These are phyloP conservation scores for Tachysurus fulvidraco DNA, from an alignment of 2,113 vertebrate species.

Conservation along the genomic window DNA sequence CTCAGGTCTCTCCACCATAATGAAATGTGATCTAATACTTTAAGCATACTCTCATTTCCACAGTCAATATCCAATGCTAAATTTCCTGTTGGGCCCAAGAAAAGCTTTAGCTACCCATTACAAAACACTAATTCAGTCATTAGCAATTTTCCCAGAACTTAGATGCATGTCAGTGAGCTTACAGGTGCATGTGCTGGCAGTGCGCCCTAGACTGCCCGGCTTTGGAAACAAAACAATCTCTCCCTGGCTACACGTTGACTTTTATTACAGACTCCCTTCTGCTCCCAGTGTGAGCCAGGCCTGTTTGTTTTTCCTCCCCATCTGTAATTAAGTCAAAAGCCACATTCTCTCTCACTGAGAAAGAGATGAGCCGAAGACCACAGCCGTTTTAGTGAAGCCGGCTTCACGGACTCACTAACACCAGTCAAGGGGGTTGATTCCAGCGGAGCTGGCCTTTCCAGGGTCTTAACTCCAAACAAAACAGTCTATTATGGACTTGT, in stretches of 20 bases:
- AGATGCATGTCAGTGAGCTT: constrained; percentile 21
- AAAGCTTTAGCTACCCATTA: constrained; percentile 12
- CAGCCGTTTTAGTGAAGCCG: neutral
- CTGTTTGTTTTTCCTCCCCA: constrained; percentile 57
- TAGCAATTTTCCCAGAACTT: constrained; percentile 45
- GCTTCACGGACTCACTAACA: constrained; percentile 12
- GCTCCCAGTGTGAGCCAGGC: constrained; percentile 37
- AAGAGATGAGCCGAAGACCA: neutral
- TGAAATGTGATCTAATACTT: constrained; percentile 35
- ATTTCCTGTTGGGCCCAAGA: neutral
- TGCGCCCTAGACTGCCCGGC: constrained; percentile 37
- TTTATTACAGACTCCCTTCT: constrained; percentile 32
- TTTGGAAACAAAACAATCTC: constrained; percentile 49
- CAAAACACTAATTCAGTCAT: constrained; percentile 30
- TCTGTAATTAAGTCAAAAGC: constrained; percentile 51
- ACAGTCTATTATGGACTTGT: constrained; percentile 6
- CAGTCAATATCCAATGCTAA: constrained; percentile 10
- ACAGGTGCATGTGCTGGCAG: constrained; percentile 48
- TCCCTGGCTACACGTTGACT: constrained; percentile 31
- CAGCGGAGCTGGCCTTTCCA: constrained; percentile 7
- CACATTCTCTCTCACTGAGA: constrained; percentile 44
- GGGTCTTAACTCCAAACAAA: constrained; percentile 36
- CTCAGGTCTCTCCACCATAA: constrained; percentile 30
- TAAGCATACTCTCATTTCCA: constrained; percentile 18
- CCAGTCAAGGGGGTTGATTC: neutral